Evolutionary conservation across 2,113 vertebrate species (phyloP).

Genomic region (Lates calcarifer): DNA sequence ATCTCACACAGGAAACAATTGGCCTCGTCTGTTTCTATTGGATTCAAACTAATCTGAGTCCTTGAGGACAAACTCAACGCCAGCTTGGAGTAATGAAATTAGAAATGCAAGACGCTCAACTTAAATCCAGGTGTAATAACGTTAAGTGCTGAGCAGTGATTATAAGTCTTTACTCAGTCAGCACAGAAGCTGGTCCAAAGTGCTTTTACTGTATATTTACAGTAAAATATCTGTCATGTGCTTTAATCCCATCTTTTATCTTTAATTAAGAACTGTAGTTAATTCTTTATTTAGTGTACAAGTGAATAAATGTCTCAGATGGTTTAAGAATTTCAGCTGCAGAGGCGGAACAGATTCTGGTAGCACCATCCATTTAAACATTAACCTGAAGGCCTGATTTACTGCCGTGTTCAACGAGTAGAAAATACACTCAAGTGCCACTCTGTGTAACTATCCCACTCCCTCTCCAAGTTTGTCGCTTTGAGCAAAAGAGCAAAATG

Average conservation of each 20-base stretch:
- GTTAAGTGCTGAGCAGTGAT: conserved; percentile 55
- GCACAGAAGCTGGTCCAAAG: conserved; percentile 14
- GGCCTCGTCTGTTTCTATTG: conserved; percentile 39
- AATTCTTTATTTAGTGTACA: neutral
- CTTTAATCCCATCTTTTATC: neutral
- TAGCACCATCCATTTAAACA: conserved; percentile 32
- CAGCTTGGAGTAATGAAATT: conserved; percentile 51
- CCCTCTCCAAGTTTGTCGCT: conserved; percentile 11
- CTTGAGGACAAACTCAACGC: conserved; percentile 36
- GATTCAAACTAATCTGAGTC: conserved; percentile 41
- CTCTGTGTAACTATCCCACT: conserved; percentile 5
- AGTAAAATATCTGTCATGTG: conserved; percentile 3
- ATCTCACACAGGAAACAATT: conserved; percentile 51
- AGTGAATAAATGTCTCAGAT: conserved; percentile 21
- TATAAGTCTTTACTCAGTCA: conserved; percentile 38
- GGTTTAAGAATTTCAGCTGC: conserved; percentile 1
- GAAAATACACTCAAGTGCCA: conserved; percentile 55
- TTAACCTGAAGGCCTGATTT: conserved; percentile 52
- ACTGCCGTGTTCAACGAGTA: conserved; percentile 43
- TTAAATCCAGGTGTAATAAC: conserved; percentile 64
- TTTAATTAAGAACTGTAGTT: neutral
- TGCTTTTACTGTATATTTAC: conserved; percentile 1
- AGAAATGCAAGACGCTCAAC: conserved; percentile 38
- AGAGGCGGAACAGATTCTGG: conserved; percentile 17
- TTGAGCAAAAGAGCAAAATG: neutral